Evolutionary conservation across 2,888 invertebrate species (phyloP), one percentile per base, ranked within the genome.

Genomic region (Drosophila prolongata): DNA sequence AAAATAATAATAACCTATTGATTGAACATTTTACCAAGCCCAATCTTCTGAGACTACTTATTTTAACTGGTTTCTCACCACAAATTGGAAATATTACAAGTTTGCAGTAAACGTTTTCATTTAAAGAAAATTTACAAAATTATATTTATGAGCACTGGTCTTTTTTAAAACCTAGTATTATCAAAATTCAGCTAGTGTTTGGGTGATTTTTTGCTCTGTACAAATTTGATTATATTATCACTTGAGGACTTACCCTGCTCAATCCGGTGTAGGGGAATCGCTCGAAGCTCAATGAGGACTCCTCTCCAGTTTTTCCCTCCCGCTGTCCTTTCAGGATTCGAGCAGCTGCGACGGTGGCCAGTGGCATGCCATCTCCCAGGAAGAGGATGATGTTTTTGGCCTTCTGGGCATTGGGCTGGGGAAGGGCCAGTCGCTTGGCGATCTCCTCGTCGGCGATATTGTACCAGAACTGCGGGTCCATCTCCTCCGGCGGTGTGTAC

Each of bases 301-400:
- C 95, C 89, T 95, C 95, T 1, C 95, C 95, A 3, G 93, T 84
- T 4, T 79, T 80, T 1, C 92, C 92, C 10, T 90, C 89, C 9
- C 93, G 93, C 89, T 95, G 95, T 0, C 95, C 95, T 62, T 94
- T 93, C 78, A 94, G 93, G 27, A 94, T 94, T 75, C 95, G 92
- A 6, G 95, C 94, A 3, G 95, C 95, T 13, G 95, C 93, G 58
- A 95, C 90, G 1, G 96, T 96, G 11, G 95, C 92, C 55, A 95
- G 90, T 3, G 95, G 95, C 95, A 96, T 95, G 46, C 96, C 96
- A 89, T 96, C 96, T 1, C 91, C 91, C 37, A 91, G 43, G 47
- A 90, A 90, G 27, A 90, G 44, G 2, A 90, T 90, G 0, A 90
- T 5, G 57, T 90, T 90, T 57, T 90, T 90, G 1, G 90, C 90